A percentile compares a stretch with the other conserved stretches of the same genome.
phyloP scores from a whole-genome alignment of 1,140 invertebrate species.

The Vanessa atalanta region DNA sequence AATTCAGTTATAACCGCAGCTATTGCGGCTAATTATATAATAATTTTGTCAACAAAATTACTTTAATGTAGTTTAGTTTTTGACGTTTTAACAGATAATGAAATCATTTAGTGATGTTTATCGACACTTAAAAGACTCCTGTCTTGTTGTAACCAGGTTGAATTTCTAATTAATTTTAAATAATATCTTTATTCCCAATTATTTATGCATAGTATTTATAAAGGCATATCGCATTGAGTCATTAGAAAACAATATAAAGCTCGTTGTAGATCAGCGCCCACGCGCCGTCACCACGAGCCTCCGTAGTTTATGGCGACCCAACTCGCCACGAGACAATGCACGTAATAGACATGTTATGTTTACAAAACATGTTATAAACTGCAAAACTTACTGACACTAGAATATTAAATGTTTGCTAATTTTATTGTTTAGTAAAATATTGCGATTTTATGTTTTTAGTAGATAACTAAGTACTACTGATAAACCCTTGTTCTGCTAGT shows the following conservation, averaged over 20 bases:
- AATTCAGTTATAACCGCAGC: constrained; percentile 25
- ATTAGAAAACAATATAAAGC: constrained; percentile 73
- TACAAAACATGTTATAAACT: constrained; percentile 37
- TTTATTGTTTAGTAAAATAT: background rate
- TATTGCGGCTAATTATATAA: constrained; percentile 12
- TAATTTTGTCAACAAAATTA: constrained; percentile 1
- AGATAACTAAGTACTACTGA: background rate
- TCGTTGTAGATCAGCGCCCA: constrained; percentile 66
- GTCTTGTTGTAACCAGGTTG: too few relatives aligned
- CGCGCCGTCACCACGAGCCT: constrained; percentile 63
- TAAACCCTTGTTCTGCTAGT: too few relatives aligned
- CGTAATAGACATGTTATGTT: constrained; percentile 55
- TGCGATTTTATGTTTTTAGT: background rate
- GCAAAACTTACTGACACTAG: constrained; percentile 17
- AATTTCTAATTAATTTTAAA: background rate
- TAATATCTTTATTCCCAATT: constrained; percentile 1
- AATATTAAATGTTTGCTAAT: constrained; percentile 5
- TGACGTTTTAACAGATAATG: background rate
- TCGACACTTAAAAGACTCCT: background rate
- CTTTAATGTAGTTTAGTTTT: background rate
- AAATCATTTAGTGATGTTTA: background rate
- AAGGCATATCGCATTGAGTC: constrained; percentile 49
- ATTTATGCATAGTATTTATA: constrained; percentile 18
- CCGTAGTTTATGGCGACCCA: constrained; percentile 66
- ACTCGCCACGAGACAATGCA: constrained; percentile 61